phyloP scores from a whole-genome alignment of 2,888 invertebrate genomes.

The Alviniconcha strummeri region DNA sequence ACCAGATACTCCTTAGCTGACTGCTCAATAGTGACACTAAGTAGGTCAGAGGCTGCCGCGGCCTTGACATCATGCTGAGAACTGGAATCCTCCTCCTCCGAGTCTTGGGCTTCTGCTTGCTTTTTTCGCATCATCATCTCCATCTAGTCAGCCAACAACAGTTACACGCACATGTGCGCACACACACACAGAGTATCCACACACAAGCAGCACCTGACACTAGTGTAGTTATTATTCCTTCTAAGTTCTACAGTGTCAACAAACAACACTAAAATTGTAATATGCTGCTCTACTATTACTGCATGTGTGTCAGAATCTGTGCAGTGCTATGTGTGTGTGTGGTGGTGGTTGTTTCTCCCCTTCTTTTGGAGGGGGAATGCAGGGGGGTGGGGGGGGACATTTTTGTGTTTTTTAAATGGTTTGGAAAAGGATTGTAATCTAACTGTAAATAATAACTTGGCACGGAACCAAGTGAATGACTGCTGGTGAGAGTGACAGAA shows the following conservation, averaged over 20 bases:
- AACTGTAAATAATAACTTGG: too few relatives aligned
- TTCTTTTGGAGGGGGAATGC: too few relatives aligned
- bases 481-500: not conserved
- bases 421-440: too few relatives aligned
- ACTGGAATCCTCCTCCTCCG: conserved; percentile 34
- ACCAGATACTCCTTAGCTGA: conserved; percentile 37
- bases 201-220: not conserved
- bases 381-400: too few relatives aligned
- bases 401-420: too few relatives aligned
- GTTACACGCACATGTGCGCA: not conserved
- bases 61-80: conserved; percentile 23
- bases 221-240: not conserved
- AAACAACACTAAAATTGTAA: too few relatives aligned
- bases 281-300: too few relatives aligned
- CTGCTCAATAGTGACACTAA: conserved; percentile 31
- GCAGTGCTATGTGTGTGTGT: too few relatives aligned
- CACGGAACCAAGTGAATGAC: too few relatives aligned
- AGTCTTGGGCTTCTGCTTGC: conserved; percentile 32
- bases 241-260: too few relatives aligned
- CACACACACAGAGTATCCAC: not conserved
- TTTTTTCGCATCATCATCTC: conserved; percentile 37
- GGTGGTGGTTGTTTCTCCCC: too few relatives aligned
- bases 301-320: too few relatives aligned
- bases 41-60: conserved; percentile 11
- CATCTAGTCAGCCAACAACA: conserved; percentile 31